Evolutionary conservation across 1,140 invertebrate genomes (phyloP), one percentile per base, ranked within the genome.

Genomic region (Augochlora pura): DNA sequence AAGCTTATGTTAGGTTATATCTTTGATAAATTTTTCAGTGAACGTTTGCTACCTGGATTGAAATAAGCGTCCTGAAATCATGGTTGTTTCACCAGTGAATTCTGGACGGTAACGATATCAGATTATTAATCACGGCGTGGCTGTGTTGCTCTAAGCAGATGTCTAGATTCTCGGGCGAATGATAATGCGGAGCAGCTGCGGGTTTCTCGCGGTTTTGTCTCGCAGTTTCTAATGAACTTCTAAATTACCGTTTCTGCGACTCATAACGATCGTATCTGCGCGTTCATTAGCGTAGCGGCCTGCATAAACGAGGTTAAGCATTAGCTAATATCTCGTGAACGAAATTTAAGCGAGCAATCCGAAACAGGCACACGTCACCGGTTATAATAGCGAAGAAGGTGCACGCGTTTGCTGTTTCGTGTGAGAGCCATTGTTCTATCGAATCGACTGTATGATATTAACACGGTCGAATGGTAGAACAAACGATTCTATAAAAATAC

Each of bases 151-250:
- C 68, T 57, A 73, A 25, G 46, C 76, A 78, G 76, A 78, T 78
- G 76, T 78, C 63, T 52, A 23, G 46, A 32, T 63, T 9, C 42
- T 63, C 39, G 32, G 39, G 10, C 27, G n/a, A 38, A 42, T 39
- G 49, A 16, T 42, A 78, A 60, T 25, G 68, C 39, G 8, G 21
- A 46, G 69, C 77, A 79, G 77, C 77, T 79, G 77, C 49, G 14
- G 14, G 25, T 42, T 57, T 64, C 59, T 27, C 46, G 57, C 57
- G 67, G 52, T 21, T 39, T 42, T 57, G 27, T 70, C 52, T 18
- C 27, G 10, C n/a, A 23, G 64, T 52, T 73, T 79, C 77, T 79
- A 79, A 79, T 62, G 70, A 79, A 73, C 70, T 65, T 65, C 77
- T 65, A 73, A 73, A 79, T 79, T 79, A 73, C 62, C 27, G 77